Conservation (phyloP, 2,888 invertebrate species). For the Entomobrya multifasciata region DNA sequence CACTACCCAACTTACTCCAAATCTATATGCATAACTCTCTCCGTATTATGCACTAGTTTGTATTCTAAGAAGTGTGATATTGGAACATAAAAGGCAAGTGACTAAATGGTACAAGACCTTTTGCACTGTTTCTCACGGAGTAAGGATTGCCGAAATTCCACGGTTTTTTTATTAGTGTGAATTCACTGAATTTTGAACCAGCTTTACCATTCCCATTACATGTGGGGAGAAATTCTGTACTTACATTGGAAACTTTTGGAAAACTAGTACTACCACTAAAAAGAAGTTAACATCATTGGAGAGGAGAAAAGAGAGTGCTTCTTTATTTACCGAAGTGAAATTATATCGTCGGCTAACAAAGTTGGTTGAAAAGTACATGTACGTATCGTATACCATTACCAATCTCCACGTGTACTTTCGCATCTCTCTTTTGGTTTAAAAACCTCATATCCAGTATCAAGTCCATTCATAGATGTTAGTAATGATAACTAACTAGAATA, state of each 20-base stretch:
- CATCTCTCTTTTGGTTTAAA: neutral
- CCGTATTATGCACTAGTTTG: neutral
- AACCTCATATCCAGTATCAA: neutral
- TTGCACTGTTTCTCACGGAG: conserved; percentile 48
- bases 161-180: conserved; percentile 25
- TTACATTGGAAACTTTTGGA: too few species aligned
- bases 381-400: too few species aligned
- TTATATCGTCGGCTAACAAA: neutral
- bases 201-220: neutral
- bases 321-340: conserved; percentile 33
- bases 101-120: conserved; percentile 35
- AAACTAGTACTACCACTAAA: neutral
- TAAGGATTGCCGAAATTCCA: neutral
- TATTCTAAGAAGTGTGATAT: neutral
- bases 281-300: too few species aligned
- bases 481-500: conserved; percentile 46
- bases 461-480: neutral
- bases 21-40: neutral
- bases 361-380: neutral
- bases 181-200: conserved; percentile 60
- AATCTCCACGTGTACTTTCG: neutral
- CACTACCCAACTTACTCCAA: neutral
- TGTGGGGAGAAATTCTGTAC: too few species aligned
- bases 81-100: conserved; percentile 3
- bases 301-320: neutral